Conservation (phyloP, 1,140 invertebrate species). For the Nomia melanderi region DNA sequence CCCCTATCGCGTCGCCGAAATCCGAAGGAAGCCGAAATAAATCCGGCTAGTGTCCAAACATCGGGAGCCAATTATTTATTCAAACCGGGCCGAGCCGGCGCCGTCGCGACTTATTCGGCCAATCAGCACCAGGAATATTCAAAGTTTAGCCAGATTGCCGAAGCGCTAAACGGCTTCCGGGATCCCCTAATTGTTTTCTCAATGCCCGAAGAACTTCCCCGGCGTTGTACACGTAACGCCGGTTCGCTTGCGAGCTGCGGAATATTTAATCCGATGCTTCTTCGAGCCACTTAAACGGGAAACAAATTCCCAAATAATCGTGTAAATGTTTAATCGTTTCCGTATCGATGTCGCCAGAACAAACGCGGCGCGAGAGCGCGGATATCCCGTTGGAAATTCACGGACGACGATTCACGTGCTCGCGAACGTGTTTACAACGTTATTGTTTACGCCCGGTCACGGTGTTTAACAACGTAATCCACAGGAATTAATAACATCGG, state of each 20-base stretch:
- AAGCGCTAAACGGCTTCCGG: neutral
- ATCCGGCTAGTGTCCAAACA: neutral
- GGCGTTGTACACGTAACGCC: too few relatives aligned
- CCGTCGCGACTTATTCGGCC: neutral
- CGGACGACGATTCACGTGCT: neutral
- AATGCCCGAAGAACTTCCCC: neutral
- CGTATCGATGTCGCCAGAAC: neutral
- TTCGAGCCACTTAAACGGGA: too few relatives aligned
- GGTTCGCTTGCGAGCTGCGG: too few relatives aligned
- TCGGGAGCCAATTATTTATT: constrained; percentile 19
- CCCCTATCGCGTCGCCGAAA: neutral
- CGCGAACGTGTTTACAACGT: neutral
- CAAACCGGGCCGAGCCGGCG: neutral
- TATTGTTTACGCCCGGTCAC: neutral
- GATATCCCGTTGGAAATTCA: neutral
- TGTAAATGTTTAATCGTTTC: neutral
- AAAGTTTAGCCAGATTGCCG: too few relatives aligned
- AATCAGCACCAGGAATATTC: constrained; percentile 6
- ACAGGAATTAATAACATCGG: constrained; percentile 5
- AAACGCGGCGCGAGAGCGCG: neutral
- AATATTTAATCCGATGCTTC: constrained; percentile 8
- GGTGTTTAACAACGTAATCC: constrained; percentile 26
- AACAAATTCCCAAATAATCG: too few relatives aligned
- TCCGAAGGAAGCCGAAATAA: constrained; percentile 17
- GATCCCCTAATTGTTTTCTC: constrained; percentile 22